Conservation (phyloP, 2,113 vertebrate species). For the Lophotis ruficrista region DNA sequence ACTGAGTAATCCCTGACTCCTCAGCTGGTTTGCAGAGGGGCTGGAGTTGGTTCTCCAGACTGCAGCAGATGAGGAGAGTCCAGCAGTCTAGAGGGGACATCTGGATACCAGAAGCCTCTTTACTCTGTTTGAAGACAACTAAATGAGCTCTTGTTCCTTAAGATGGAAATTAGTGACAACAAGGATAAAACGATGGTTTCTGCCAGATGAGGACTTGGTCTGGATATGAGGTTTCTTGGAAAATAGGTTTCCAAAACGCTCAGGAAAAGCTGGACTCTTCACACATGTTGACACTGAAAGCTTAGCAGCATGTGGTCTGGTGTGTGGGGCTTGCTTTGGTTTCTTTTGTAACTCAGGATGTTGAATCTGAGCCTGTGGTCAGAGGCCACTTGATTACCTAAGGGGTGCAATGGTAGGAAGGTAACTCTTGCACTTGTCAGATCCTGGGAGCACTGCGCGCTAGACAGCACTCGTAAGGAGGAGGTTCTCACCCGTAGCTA, state of each 20-base stretch:
- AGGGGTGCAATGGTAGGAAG: background rate
- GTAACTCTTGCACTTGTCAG: background rate
- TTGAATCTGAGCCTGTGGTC: background rate
- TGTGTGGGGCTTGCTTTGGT: background rate
- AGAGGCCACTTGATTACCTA: background rate
- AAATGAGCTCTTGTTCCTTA: background rate
- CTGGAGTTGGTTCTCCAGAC: background rate
- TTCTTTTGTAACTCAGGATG: background rate
- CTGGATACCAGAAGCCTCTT: background rate
- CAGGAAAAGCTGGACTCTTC: background rate
- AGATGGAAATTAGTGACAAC: background rate
- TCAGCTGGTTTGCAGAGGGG: background rate
- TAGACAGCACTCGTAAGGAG: background rate
- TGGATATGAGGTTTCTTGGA: background rate
- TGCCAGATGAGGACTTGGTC: background rate
- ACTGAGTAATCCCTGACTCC: background rate
- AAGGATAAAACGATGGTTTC: background rate
- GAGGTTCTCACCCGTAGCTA: rapidly evolving
- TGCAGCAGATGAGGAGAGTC: background rate
- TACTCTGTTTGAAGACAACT: background rate
- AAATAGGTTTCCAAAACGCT: background rate
- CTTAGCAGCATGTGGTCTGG: background rate
- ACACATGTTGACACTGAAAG: rapidly evolving
- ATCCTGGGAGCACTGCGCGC: background rate
- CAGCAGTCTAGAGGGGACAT: background rate